Evolutionary conservation across 2,797 vertebrate species (phyloP), one percentile per base, ranked within the genome.

Genomic region (Aldrovandia affinis): DNA sequence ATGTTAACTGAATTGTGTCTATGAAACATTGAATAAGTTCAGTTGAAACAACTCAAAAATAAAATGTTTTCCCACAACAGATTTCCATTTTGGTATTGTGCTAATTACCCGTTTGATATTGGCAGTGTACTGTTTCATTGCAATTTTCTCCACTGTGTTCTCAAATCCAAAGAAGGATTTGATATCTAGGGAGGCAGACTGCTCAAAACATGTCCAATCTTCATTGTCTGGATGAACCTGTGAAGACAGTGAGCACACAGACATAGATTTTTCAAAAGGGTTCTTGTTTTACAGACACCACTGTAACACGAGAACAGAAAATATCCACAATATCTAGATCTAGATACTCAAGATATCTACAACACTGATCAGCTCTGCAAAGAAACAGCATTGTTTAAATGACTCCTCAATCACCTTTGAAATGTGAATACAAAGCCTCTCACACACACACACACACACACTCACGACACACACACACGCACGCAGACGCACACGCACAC

Each of bases 141-240:
- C 97, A 61, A 99, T 96, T 92, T 98, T 99, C 93, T 99, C 98
- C 47, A 98, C 97, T 7, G 96, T 96, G 92, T 96, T 98, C 94
- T 99, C 98, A 85, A 99, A 98, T 85, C 98, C 98, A 90, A 99
- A 99, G 88, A 99, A 99, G 36, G 98, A 98, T 89, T 99, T 99
- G 70, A 99, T 98, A 86, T 99, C 98, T 91, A 99, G 93, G 91
- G 96, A 98, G 61, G 98, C 98, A 18, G 96, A 97, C 90, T 99
- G 97, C 73, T 99, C 97, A 86, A 98, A 99, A 93, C 98, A 98
- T 0, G 98, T 99, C 98, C 98, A 99, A 73, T 98, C 96, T 89
- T 98, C 97, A 86, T 98, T 99, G 88, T 99, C 98, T 55, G 98
- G 98, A 89, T 99, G 98, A 89, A 99, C 98, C 98, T 99, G 86